Evolutionary conservation across 1,140 invertebrate species (phyloP).

Genomic region (Caerostris darwini): DNA sequence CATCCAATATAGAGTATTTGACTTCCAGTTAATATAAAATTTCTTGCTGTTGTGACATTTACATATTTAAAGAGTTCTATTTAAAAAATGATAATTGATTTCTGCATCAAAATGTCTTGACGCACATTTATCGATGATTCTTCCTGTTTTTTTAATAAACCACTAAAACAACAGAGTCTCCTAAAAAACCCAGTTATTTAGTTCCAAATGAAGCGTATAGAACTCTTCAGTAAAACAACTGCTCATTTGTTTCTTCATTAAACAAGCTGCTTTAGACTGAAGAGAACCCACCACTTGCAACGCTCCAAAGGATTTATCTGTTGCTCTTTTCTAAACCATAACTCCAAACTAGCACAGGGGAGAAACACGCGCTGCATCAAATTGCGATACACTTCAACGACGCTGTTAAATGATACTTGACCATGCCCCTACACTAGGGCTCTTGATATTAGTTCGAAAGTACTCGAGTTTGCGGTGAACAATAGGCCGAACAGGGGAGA

Average conservation of each 20-base stretch:
- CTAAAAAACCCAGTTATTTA: no score
- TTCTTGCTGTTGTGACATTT: no score
- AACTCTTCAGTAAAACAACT: background rate
- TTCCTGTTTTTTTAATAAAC: no score
- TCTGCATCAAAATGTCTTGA: no score
- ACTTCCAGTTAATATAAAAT: no score
- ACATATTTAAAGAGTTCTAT: no score
- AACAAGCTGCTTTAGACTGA: background rate
- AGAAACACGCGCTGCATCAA: background rate
- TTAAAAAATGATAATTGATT: no score
- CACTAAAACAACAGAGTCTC: no score
- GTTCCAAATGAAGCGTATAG: background rate
- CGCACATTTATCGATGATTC: no score
- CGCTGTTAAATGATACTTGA: constrained; percentile 16
- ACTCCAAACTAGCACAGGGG: background rate
- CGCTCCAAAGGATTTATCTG: background rate
- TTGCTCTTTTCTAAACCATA: background rate
- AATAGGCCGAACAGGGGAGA: background rate
- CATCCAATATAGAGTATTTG: no score
- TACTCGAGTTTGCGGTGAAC: background rate
- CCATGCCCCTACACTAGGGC: background rate
- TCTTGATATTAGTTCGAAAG: constrained; percentile 31
- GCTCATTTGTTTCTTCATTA: background rate
- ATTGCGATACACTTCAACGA: background rate
- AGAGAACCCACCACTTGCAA: background rate